A percentile compares a stretch with the other conserved stretches of the same genome.
Evolutionary conservation across 2,113 vertebrate genomes (phyloP).

Genomic region (Raja brachyura): DNA sequence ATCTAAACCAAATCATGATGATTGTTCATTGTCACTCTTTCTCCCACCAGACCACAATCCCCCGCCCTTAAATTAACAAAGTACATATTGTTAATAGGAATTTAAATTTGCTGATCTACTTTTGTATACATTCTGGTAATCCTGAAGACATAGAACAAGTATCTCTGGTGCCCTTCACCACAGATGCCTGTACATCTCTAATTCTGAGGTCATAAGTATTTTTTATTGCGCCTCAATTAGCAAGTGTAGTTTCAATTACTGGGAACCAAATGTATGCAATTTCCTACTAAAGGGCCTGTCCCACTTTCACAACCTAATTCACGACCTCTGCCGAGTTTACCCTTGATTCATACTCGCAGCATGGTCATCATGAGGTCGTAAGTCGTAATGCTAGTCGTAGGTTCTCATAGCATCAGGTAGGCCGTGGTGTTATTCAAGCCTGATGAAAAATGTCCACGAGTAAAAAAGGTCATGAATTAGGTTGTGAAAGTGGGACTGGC

Average conservation of each 20-base stretch:
- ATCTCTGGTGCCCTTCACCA: background rate
- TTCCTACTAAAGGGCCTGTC: too few species aligned
- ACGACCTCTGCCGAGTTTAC: too few species aligned
- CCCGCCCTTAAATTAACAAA: background rate
- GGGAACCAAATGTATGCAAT: background rate
- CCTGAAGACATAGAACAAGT: background rate
- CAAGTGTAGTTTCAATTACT: background rate
- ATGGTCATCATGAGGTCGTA: too few species aligned
- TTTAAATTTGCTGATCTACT: background rate
- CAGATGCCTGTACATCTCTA: background rate
- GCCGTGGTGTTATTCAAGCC: too few species aligned
- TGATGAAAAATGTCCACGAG: too few species aligned
- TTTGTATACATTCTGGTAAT: background rate
- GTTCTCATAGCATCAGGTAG: too few species aligned
- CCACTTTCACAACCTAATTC: too few species aligned
- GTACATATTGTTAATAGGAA: background rate
- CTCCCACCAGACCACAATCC: background rate
- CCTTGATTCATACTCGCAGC: too few species aligned
- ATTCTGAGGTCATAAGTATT: background rate
- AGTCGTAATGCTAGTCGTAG: too few species aligned
- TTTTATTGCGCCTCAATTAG: background rate
- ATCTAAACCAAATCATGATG: background rate
- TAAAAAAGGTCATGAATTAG: too few species aligned
- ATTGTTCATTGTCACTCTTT: background rate
- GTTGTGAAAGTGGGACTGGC: too few species aligned